Conservation (phyloP, 2,113 vertebrate genomes). For the Crotalus helleri region DNA sequence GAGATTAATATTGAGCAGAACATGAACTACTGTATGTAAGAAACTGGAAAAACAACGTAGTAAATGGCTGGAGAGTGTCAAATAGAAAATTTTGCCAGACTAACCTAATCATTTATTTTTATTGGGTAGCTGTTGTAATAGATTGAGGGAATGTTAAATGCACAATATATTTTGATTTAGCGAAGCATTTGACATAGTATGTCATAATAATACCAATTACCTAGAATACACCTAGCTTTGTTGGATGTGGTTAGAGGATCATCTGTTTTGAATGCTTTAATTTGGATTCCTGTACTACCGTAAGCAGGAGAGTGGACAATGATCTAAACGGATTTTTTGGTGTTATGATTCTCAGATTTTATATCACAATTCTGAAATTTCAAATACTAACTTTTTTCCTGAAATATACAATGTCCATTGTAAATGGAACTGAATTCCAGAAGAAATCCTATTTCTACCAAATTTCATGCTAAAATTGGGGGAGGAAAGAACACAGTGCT, state of each 20-base stretch:
- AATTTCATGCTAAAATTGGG: background rate
- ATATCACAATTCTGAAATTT: background rate
- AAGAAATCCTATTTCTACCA: background rate
- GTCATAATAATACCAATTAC: background rate
- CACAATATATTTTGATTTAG: background rate
- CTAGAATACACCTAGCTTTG: background rate
- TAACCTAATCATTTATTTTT: background rate
- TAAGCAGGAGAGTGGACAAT: background rate
- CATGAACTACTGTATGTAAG: background rate
- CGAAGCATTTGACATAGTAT: background rate
- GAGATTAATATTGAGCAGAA: background rate
- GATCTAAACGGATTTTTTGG: background rate
- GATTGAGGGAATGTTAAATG: background rate
- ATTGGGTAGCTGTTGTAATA: background rate
- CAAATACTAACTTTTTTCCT: background rate
- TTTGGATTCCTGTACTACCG: background rate
- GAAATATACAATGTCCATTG: background rate
- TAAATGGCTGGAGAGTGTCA: background rate
- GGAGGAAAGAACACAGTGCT: background rate
- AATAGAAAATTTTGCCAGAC: background rate
- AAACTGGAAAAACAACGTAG: background rate
- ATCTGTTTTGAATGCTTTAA: background rate
- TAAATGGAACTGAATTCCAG: background rate
- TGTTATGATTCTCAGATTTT: background rate
- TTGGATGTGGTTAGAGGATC: background rate